Evolutionary conservation across 1,140 invertebrate genomes (phyloP).

Genomic region (Sesamia nonagrioides): DNA sequence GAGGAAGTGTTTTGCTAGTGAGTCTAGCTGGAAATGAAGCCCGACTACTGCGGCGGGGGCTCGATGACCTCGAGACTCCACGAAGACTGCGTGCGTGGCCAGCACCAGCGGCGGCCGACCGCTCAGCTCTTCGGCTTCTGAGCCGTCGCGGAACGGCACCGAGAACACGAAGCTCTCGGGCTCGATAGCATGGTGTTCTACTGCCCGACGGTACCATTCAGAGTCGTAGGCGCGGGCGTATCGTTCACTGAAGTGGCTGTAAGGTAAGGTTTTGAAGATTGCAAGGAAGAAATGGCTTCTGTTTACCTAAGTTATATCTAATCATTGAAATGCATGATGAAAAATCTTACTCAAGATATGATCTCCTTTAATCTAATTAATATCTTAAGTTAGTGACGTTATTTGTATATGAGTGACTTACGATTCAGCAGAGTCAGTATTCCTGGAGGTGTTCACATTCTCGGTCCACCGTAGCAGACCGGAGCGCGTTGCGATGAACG

Average conservation of each 20-base stretch:
- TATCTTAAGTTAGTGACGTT: no score
- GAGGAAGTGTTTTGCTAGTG: conserved; percentile 93
- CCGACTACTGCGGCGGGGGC: conserved; percentile 97
- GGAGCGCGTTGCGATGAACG: conserved; percentile 96
- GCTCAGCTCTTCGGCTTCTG: conserved; percentile 86
- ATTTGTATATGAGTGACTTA: conserved; percentile 76
- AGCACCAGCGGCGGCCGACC: conserved; percentile 91
- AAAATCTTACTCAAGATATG: no score
- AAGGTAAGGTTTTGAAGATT: conserved; percentile 32
- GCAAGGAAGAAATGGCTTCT: conserved; percentile 3
- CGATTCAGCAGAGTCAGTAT: conserved; percentile 89
- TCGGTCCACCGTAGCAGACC: conserved; percentile 95
- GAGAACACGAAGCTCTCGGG: conserved; percentile 97
- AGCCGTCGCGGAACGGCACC: conserved; percentile 93
- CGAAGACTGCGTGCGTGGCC: conserved; percentile 96
- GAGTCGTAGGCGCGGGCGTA: conserved; percentile 95
- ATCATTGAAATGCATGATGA: no score
- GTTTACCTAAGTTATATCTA: no score
- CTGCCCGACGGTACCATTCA: conserved; percentile 96
- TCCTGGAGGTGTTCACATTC: conserved; percentile 85
- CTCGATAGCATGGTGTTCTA: conserved; percentile 95
- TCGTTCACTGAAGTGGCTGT: conserved; percentile 94
- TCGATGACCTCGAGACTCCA: conserved; percentile 93
- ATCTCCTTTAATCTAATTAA: no score
- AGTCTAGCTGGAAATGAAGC: conserved; percentile 94